Base-by-base conservation (phyloP, 1,140 invertebrate species). In the Euschistus heros region DNA sequence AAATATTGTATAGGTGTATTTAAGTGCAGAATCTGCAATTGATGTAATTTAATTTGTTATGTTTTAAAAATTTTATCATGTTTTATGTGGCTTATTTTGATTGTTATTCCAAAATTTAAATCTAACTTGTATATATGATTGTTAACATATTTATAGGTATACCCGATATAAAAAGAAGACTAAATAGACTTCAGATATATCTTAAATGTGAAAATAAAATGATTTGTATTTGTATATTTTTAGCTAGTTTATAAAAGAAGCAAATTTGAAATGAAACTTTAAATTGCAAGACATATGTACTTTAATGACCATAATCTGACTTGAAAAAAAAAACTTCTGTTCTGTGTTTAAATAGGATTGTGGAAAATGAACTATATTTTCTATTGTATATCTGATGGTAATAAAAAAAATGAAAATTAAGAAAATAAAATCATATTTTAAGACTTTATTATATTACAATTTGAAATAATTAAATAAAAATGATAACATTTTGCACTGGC, bases 201-300 rank as follows among this genome's bases (percentile, higher is more conserved):
- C 20, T 57, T 57, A 3, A 57, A 20, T 24, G 18, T 57, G 18
- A 24, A 57, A 24, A 57, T 57, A 57, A 57, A 50, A 57, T 57
- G 18, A 57, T 57, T 57, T 57, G 54, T 57, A 57, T 26, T 57
- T 57, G 54, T 57, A 57, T 57, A 57, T 57, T 57, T 57, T 57
- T 57, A 57, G 54, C 54, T 57, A 57, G 18, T 26, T 37, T 24
- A 20, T 57, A 57, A 57, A 22, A 57, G 24, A 57, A 8, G 17
- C 24, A 57, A 57, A 57, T 57, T 24, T 20, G 10, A 57, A 26
- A 26, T 24, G 24, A 54, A 24, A 20, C 22, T 10, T 54, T 2
- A 54, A 20, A 54, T 54, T 54, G 18, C 54, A 57, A 24, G 14
- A 57, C 24, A 57, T 13, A 52, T 57, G 24, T 57, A 57, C 24